phyloP scores from a whole-genome alignment of 2,888 invertebrate genomes.

The Drosophila limbata region DNA sequence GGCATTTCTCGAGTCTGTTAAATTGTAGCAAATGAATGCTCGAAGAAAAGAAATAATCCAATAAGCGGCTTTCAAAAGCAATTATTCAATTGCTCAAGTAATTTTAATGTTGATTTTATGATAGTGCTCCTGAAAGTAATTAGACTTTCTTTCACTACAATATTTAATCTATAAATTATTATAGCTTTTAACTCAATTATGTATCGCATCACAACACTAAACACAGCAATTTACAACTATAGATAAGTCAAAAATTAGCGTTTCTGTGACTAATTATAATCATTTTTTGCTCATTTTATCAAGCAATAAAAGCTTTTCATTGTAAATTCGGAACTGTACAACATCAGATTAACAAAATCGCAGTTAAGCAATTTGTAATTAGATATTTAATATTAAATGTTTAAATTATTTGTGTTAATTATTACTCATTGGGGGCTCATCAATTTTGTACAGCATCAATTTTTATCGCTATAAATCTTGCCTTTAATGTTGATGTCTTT shows the following conservation, averaged over 20 bases:
- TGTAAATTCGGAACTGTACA: background rate
- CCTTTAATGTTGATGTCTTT: slow-evolving; percentile 8
- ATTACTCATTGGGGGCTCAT: background rate
- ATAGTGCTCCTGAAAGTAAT: background rate
- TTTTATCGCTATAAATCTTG: background rate
- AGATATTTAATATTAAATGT: background rate
- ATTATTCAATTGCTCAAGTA: slow-evolving; percentile 10
- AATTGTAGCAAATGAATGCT: background rate
- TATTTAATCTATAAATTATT: background rate
- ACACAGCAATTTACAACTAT: background rate
- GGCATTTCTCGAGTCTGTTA: slow-evolving; percentile 16
- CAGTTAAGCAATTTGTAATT: background rate
- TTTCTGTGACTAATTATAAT: background rate
- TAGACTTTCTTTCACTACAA: background rate
- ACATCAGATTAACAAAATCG: background rate
- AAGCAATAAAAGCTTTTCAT: background rate
- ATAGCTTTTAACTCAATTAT: background rate
- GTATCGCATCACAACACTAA: slow-evolving; percentile 6
- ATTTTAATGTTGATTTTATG: slow-evolving; percentile 2
- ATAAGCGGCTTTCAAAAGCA: slow-evolving; percentile 17
- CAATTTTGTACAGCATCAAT: background rate
- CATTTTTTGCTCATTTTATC: background rate
- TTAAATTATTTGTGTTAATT: background rate
- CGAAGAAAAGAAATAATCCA: slow-evolving; percentile 7
- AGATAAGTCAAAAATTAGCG: slow-evolving; percentile 5